Conservation (phyloP, 2,888 invertebrate species). For the Platycheirus albimanus region DNA sequence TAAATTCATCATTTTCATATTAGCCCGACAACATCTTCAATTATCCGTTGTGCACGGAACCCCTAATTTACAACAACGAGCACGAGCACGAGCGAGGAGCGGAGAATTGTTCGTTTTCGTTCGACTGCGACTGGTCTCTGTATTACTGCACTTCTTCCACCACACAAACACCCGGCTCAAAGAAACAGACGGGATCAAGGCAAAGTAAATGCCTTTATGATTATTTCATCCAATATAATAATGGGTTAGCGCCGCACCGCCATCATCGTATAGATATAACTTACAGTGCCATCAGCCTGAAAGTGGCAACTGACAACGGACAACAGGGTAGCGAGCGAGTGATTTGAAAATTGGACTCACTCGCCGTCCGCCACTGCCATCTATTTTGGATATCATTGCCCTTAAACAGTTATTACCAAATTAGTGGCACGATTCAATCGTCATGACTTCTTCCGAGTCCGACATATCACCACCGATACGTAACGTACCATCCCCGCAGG, state of each 20-base stretch:
- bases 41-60: conserved; percentile 71
- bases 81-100: conserved; percentile 19
- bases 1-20: conserved; percentile 73
- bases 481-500: conserved; percentile 25
- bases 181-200: conserved; percentile 21
- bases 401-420: conserved; percentile 71
- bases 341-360: conserved; percentile 59
- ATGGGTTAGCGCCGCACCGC: conserved; percentile 70
- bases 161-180: conserved; percentile 16
- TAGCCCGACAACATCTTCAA: conserved; percentile 73
- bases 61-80: conserved; percentile 65
- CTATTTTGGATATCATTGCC: conserved; percentile 69
- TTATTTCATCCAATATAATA: conserved; percentile 73
- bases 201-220: conserved; percentile 62
- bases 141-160: conserved; percentile 62
- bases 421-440: conserved; percentile 73
- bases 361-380: too few species aligned
- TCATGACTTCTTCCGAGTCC: conserved; percentile 68
- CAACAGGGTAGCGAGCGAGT: conserved; percentile 21
- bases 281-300: background rate
- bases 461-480: background rate
- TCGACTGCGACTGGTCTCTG: conserved; percentile 48
- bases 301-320: conserved; percentile 19
- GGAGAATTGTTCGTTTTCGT: conserved; percentile 27
- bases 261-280: conserved; percentile 13